A percentile compares a stretch with the other conserved stretches of the same genome.
phyloP scores from a whole-genome alignment of 2,888 invertebrate genomes.

The Sphaerophoria rueppellii region DNA sequence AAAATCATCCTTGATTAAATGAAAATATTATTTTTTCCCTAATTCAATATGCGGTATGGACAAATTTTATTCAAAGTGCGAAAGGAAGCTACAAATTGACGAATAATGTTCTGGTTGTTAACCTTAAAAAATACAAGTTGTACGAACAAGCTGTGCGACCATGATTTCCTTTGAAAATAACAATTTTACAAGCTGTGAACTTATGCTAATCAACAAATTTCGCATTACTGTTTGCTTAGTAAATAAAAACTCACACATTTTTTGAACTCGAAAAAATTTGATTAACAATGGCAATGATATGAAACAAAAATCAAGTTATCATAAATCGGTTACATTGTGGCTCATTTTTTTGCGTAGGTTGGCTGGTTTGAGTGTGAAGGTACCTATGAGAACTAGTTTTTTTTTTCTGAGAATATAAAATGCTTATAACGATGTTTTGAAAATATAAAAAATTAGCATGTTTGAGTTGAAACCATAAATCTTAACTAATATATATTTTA shows the following conservation, averaged over 20 bases:
- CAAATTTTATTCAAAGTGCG: neutral
- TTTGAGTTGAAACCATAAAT: too few species aligned
- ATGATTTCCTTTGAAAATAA: neutral
- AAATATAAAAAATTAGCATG: too few species aligned
- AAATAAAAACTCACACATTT: slow-evolving; percentile 13
- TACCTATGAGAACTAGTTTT: too few species aligned
- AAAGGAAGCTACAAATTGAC: neutral
- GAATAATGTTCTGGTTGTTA: neutral
- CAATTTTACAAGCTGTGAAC: neutral
- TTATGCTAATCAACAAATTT: neutral
- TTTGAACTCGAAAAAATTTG: neutral
- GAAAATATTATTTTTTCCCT: neutral
- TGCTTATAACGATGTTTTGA: too few species aligned
- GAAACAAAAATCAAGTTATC: neutral
- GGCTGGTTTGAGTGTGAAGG: too few species aligned
- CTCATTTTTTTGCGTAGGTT: too few species aligned
- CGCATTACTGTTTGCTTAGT: neutral
- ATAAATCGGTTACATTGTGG: neutral
- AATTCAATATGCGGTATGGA: neutral
- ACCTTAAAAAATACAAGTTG: neutral
- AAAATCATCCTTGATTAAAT: neutral
- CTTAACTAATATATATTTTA: too few species aligned
- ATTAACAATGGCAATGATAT: slow-evolving; percentile 4
- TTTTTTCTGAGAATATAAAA: too few species aligned
- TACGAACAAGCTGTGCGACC: neutral